These are phyloP conservation scores for Hippocampus mohnikei DNA, from an alignment of 2,113 vertebrate genomes.

Conservation along the genomic window DNA sequence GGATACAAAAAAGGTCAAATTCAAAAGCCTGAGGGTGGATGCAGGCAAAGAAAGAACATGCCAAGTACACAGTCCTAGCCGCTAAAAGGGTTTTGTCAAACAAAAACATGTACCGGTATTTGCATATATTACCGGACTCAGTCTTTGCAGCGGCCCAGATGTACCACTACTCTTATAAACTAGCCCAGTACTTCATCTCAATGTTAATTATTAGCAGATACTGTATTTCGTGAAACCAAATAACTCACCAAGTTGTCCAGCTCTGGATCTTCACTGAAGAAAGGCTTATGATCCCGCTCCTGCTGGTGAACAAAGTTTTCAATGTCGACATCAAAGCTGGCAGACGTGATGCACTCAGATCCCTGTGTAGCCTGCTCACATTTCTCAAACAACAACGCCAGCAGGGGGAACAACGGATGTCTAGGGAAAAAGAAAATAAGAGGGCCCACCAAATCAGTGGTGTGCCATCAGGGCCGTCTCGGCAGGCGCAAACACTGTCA, in stretches of 20 bases:
- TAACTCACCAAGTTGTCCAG: slow-evolving; percentile 91
- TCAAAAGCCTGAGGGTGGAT: too few species aligned
- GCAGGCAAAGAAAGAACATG: too few species aligned
- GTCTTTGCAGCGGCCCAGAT: too few species aligned
- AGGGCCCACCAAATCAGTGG: too few species aligned
- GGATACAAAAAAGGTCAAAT: too few species aligned
- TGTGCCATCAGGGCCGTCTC: too few species aligned
- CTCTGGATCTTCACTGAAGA: slow-evolving; percentile 97
- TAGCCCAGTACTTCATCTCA: neutral
- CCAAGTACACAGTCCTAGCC: too few species aligned
- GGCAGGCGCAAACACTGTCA: too few species aligned
- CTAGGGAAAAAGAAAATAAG: slow-evolving; percentile 59
- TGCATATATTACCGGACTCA: too few species aligned
- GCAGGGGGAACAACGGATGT: slow-evolving; percentile 93
- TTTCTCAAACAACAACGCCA: slow-evolving; percentile 95
- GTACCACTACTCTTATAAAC: neutral
- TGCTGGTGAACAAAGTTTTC: slow-evolving; percentile 99
- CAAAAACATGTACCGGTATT: too few species aligned
- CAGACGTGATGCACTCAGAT: slow-evolving; percentile 97
- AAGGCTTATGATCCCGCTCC: slow-evolving; percentile 95
- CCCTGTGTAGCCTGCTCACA: slow-evolving; percentile 98
- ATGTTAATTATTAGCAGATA: neutral
- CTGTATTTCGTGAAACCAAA: neutral
- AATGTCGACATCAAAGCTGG: slow-evolving; percentile 98
- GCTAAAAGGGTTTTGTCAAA: too few species aligned